These are phyloP conservation scores for Magallana nippona DNA, from an alignment of 2,888 invertebrate genomes.

Conservation along the genomic window DNA sequence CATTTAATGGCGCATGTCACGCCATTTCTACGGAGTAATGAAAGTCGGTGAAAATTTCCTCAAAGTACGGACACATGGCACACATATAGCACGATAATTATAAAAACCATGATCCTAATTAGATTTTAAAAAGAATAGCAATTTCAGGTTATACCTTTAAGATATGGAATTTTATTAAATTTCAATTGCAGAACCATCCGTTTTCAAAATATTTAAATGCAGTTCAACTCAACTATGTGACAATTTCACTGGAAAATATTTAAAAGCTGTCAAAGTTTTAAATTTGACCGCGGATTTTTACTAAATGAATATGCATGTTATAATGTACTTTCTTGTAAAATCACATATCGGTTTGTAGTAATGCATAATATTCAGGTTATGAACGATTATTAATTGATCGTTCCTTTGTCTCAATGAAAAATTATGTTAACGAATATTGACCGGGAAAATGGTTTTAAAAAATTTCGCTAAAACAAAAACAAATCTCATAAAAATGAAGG, in stretches of 20 bases:
- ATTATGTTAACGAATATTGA: slow-evolving; percentile 33
- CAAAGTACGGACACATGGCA: slow-evolving; percentile 4
- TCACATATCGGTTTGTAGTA: neutral
- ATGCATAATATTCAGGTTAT: neutral
- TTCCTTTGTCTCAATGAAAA: slow-evolving; percentile 20
- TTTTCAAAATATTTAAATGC: too few relatives aligned
- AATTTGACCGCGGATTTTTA: too few relatives aligned
- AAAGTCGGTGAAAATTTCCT: slow-evolving; percentile 4
- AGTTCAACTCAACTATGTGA: too few relatives aligned
- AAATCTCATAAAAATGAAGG: slow-evolving; percentile 33
- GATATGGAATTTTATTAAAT: too few relatives aligned
- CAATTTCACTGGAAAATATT: too few relatives aligned
- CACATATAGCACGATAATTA: neutral
- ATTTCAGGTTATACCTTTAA: too few relatives aligned
- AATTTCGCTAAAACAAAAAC: slow-evolving; percentile 23
- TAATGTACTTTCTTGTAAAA: too few relatives aligned
- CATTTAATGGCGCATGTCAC: slow-evolving; percentile 17
- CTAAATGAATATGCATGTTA: too few relatives aligned
- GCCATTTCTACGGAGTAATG: neutral
- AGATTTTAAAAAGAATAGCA: neutral
- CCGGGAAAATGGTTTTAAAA: slow-evolving; percentile 30
- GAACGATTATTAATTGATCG: slow-evolving; percentile 24
- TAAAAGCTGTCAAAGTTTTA: too few relatives aligned
- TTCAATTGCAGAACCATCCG: too few relatives aligned
- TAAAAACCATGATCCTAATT: slow-evolving; percentile 29